Base-by-base conservation (phyloP, 2,113 vertebrate species). In the Amphiprion percula region DNA sequence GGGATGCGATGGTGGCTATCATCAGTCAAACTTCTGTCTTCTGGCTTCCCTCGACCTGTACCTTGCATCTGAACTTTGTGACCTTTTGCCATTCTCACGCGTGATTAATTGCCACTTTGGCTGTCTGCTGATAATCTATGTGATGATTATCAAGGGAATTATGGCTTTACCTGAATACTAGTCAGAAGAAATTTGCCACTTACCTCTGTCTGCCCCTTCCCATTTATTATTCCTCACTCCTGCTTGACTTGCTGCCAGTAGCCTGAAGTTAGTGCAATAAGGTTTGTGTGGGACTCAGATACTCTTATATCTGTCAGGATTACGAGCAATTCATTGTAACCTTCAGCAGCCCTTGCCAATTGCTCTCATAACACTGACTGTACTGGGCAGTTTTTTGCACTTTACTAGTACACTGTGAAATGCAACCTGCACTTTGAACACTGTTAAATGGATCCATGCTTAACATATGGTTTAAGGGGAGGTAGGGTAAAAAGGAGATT, bases 261-360 rank as follows among this genome's bases (percentile, higher is more conserved):
- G 41, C 39, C 56, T 73, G 80, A 67, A 61, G 54, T 83, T 47
- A 79, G 67, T 67, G 65, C 46, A 76, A 46, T 63, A 55, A 72
- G 68, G 53, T 33, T 46, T 26, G 70, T 41, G 66, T 23, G 69
- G 77, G 63, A 65, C 23, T 52, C 63, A 65, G 65, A 60, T 61
- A 70, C 79, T 49, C 49, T 65, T 66, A 81, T 55, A 82, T 79
- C 60, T 73, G 55, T 72, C 80, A 83, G 74, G 55, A 84, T 88
- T 80, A 76, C 67, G 82, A 82, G 77, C 59, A 80, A 77, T 85
- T 80, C 59, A 46, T 50, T 73, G n/a, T 84, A 80, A 89, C 88
- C 89, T 90, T 84, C 76, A 83, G 60, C 62, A 83, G 83, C 67
- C 88, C 81, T 86, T 85, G 74, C 73, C 61, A 75, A 28, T 74